Evolutionary conservation across 2,797 vertebrate species (phyloP).

Genomic region (Tokudaia tokunoshimensis): DNA sequence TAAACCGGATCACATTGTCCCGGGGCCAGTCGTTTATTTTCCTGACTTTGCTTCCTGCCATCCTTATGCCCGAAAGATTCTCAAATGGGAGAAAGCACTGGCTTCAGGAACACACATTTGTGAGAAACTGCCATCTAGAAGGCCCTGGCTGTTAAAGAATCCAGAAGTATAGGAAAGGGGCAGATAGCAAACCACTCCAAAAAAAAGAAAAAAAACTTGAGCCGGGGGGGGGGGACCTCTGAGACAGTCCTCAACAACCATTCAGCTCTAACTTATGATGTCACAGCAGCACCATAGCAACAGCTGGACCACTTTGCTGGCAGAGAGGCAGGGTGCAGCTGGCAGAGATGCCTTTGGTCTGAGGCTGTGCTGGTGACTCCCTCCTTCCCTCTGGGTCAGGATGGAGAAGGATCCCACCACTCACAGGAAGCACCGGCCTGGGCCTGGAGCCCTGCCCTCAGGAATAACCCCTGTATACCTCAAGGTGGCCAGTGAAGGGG

Average conservation of each 20-base stretch:
- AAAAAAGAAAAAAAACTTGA: too few relatives aligned
- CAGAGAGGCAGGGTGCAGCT: background rate
- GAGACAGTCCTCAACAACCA: background rate
- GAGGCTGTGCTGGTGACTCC: background rate
- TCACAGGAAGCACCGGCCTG: conserved; percentile 59
- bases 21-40: background rate
- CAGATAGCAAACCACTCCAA: background rate
- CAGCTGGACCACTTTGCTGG: background rate
- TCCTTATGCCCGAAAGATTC: background rate
- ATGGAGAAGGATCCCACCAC: conserved; percentile 57
- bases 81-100: background rate
- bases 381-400: background rate
- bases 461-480: background rate
- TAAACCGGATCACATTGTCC: background rate
- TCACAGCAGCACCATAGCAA: conserved; percentile 43
- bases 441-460: conserved; percentile 20
- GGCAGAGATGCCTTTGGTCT: conserved; percentile 10
- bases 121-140: background rate
- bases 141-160: background rate
- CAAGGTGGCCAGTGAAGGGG: background rate
- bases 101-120: background rate
- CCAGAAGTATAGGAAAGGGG: background rate
- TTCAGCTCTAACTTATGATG: background rate
- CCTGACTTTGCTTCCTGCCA: background rate
- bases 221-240: background rate